Evolutionary conservation across 1,140 invertebrate genomes (phyloP), one percentile per base, ranked within the genome.

Genomic region (Heliconius congener): DNA sequence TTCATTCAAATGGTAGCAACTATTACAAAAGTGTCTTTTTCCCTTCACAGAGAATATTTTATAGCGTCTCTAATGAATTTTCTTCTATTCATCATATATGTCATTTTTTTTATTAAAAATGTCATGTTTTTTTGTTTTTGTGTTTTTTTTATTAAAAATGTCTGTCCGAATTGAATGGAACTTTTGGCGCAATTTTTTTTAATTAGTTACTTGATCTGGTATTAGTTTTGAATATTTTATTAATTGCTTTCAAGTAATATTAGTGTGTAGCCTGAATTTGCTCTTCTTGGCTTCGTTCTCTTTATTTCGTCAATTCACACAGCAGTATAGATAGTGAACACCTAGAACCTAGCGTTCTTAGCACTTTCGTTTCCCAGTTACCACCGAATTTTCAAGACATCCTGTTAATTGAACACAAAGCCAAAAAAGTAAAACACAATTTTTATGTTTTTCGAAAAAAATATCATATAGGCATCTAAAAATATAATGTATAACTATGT

Each of bases 21-120:
- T 16, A 66, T 66, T 66, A 66, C 60, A 66, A 66, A 66, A 66
- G 60, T 66, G 60, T 30, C 60, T 66, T 66, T 66, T 66, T 66
- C 60, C 30, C 60, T 27, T 66, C 60, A 66, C 13, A 66, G 60
- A 30, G 60, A 66, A 66, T 66, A 66, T 66, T 66, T 66, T 66
- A 66, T 30, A 66, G n/a, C 60, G 23, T 66, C n/a, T 66, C 60
- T 66, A 66, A 66, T 66, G 60, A 66, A 66, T 66, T 66, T 66
- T 66, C 60, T 66, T 30, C 60, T 66, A 66, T 66, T 66, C 60
- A 66, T 66, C 23, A 23, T 23, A 16, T 66, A 66, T 66, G 60
- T 30, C 60, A 30, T 30, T 16, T 66, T 66, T n/a, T 66, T 66
- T 18, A 52, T 52, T 52, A 52, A 66, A 27, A 66, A 66, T 11